Base-by-base conservation (phyloP, 1,140 invertebrate species). In the Mya arenaria region DNA sequence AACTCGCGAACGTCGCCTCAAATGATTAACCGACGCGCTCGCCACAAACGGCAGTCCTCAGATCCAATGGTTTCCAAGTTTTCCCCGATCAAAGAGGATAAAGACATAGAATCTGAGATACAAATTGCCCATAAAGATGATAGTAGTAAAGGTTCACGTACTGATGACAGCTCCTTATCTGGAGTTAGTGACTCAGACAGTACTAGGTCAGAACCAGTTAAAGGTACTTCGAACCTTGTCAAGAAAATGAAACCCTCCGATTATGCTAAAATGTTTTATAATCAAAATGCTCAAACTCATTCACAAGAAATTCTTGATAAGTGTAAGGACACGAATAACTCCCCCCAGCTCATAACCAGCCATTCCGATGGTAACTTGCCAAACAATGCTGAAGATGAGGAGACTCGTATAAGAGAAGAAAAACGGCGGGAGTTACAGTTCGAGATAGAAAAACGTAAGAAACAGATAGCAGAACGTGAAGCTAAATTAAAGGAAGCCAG, bases 371-470 rank as follows among this genome's bases (percentile, higher is more conserved):
- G 82, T 10, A 80, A 84, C 56, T 37, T 87, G 32, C 86, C 86
- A 19, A 78, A 84, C 74, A 83, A 85, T 0, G 89, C 88, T 58
- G 87, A 91, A 56, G 89, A 90, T 34, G 89, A 90, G 44, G 78
- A 79, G 62, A 87, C 84, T 1, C 44, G 82, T 71, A 71, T 74
- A 10, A 79, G 88, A 3, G 95, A 95, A 87, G 94, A 95, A 84
- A 95, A 95, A 86, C 95, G 95, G 83, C 93, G 94, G 17, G 93
- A 94, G 82, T 94, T 95, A 58, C 95, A 95, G 88, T 94, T 94
- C 15, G 95, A 95, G 90, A 95, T 95, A 74, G 94, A 95, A 4
- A 92, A 95, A 39, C 89, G 95, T 4, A 92, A 95, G 66, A 93
- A 94, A 77, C 94, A 95, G 86, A 94, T 95, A n/a, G 68, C 69